phyloP scores from a whole-genome alignment of 2,113 vertebrate genomes.

The Brachyistius frenatus region DNA sequence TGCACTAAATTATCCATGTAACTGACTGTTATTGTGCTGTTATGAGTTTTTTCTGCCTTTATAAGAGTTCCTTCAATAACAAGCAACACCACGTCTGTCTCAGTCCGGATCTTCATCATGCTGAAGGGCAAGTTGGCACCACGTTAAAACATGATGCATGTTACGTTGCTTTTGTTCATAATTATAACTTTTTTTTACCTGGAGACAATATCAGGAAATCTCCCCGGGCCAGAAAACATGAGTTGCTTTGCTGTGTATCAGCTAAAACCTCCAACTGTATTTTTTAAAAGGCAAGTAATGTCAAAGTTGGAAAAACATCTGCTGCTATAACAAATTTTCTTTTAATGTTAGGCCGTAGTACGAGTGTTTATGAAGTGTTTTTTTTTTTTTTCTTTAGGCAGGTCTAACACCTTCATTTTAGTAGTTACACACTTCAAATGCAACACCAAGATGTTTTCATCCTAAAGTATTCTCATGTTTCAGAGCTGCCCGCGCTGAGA shows the following conservation, averaged over 20 bases:
- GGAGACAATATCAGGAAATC: no score
- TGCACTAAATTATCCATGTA: not conserved
- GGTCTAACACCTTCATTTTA: not conserved
- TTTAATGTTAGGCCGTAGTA: no score
- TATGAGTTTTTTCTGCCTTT: not conserved
- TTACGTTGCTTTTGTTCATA: no score
- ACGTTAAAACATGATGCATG: no score
- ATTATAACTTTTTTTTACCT: no score
- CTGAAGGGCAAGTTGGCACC: no score
- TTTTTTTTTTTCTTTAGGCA: not conserved
- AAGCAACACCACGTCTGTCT: not conserved
- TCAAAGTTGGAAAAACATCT: not conserved
- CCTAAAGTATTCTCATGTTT: not conserved
- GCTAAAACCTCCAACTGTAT: no score
- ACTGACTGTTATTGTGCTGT: not conserved
- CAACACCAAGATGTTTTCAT: not conserved
- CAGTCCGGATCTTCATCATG: no score
- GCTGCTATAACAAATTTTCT: not conserved
- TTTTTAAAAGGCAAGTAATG: slow-evolving; percentile 11
- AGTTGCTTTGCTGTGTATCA: no score
- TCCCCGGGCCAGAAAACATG: no score
- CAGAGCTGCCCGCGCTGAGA: not conserved
- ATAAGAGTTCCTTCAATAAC: not conserved
- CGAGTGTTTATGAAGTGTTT: no score
- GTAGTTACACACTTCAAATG: not conserved